Evolutionary conservation across 1,140 invertebrate species (phyloP).

Genomic region (Achatina immaculata): DNA sequence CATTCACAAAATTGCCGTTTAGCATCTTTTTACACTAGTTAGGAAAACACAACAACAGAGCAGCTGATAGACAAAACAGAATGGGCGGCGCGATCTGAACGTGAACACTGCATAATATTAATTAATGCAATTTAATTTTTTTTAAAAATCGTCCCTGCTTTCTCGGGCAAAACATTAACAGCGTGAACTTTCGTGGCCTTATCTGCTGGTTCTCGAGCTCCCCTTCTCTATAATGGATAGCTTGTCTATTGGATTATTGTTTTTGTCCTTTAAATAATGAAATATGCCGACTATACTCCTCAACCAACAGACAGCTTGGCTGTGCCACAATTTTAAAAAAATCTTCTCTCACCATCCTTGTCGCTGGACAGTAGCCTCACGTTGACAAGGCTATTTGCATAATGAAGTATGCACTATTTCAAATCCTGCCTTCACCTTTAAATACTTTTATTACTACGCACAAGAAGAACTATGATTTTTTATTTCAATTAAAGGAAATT

Average conservation of each 20-base stretch:
- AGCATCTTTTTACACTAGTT: conserved; percentile 9
- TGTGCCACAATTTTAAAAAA: neutral
- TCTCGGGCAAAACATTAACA: no score
- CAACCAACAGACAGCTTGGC: neutral
- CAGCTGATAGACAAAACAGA: conserved; percentile 23
- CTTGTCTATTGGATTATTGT: no score
- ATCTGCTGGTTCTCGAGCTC: no score
- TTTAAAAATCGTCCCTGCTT: neutral
- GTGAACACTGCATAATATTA: neutral
- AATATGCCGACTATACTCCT: neutral
- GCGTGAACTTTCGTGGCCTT: no score
- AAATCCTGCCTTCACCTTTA: neutral
- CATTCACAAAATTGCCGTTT: conserved; percentile 20
- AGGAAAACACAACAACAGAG: neutral
- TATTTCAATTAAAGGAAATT: neutral
- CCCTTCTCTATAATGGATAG: no score
- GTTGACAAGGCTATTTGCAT: conserved; percentile 24
- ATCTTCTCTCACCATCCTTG: neutral
- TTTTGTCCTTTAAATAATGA: no score
- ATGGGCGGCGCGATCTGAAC: conserved; percentile 6
- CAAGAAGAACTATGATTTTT: neutral
- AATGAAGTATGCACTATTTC: conserved; percentile 32
- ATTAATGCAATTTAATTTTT: no score
- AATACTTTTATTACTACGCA: conserved; percentile 17
- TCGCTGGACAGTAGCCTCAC: neutral